phyloP scores from a whole-genome alignment of 2,113 vertebrate species.

The Mionectes macconnelli region DNA sequence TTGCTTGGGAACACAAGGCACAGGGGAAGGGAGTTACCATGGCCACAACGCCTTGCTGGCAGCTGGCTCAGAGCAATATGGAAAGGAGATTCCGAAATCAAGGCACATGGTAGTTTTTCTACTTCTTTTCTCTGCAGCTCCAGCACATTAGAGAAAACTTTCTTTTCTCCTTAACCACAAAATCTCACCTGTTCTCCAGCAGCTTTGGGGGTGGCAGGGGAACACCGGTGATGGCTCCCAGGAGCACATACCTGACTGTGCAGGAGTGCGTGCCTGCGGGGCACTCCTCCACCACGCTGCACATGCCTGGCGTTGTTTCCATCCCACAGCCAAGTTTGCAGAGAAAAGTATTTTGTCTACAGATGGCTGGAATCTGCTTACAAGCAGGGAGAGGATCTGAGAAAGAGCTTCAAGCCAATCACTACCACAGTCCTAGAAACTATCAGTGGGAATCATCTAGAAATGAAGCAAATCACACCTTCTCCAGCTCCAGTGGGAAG shows the following conservation, averaged over 20 bases:
- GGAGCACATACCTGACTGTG: neutral
- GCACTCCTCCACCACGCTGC: neutral
- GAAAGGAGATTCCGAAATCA: neutral
- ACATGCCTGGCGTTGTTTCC: constrained; percentile 42
- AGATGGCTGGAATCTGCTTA: constrained; percentile 28
- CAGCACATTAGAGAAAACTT: neutral
- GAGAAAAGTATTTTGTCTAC: constrained; percentile 54
- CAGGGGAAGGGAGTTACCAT: neutral
- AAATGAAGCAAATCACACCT: neutral
- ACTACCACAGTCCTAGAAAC: neutral
- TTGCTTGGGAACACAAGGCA: neutral
- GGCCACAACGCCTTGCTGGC: neutral
- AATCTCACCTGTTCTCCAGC: neutral
- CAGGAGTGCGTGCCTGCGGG: neutral
- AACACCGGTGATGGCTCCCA: neutral
- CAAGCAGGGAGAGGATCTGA: constrained; percentile 24
- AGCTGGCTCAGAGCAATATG: neutral
- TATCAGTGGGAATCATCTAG: neutral
- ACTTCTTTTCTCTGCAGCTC: neutral
- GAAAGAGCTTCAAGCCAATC: neutral
- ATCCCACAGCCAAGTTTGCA: constrained; percentile 30
- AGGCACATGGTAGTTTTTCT: neutral
- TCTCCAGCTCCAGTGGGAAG: neutral
- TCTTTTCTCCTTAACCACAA: neutral
- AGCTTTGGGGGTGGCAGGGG: neutral